These are phyloP conservation scores for Otus sunia DNA, from an alignment of 2,113 vertebrate species.

Conservation along the genomic window DNA sequence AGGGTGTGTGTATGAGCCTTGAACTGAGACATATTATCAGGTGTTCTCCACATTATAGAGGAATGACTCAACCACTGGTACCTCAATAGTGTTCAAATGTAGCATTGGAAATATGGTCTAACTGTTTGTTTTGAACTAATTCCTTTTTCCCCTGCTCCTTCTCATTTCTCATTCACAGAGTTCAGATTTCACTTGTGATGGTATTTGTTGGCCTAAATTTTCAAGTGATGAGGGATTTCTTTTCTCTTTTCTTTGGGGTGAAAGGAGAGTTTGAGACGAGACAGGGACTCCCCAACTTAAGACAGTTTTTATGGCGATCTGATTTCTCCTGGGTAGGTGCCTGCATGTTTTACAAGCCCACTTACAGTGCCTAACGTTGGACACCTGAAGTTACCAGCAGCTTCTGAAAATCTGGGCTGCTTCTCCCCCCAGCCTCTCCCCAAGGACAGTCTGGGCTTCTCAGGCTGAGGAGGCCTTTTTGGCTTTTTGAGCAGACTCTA, in stretches of 20 bases:
- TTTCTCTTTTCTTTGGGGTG: neutral
- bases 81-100: conserved; percentile 14
- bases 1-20: neutral
- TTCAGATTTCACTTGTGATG: neutral
- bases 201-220: neutral
- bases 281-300: neutral
- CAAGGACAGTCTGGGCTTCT: neutral
- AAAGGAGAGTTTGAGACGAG: neutral
- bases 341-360: neutral
- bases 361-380: neutral
- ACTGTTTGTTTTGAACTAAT: neutral
- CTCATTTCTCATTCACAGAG: neutral
- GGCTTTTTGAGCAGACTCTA: neutral
- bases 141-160: neutral
- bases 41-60: neutral
- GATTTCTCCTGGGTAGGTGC: neutral
- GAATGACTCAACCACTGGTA: conserved; percentile 1
- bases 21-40: neutral
- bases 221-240: neutral
- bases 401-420: neutral
- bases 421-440: neutral
- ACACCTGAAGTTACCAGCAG: neutral
- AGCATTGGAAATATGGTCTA: neutral
- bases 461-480: neutral
- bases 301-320: neutral